Evolutionary conservation across 2,797 vertebrate species (phyloP).

Genomic region (Coregonus ussuriensis): DNA sequence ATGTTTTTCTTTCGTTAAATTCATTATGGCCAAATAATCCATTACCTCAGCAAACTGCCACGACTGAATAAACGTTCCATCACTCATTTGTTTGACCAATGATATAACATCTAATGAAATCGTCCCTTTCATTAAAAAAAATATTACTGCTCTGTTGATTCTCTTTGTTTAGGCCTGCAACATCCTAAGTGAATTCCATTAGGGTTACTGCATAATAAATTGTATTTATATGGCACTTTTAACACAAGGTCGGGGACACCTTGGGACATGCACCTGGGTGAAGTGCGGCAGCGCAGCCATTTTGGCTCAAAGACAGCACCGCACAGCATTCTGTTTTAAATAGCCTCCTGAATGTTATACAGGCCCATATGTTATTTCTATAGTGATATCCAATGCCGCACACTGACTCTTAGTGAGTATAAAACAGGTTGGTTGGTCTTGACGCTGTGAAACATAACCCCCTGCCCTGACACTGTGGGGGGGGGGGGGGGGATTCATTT

Average conservation of each 20-base stretch:
- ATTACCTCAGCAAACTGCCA: slow-evolving; percentile 73
- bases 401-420: background rate
- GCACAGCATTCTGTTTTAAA: background rate
- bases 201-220: slow-evolving; percentile 65
- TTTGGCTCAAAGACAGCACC: slow-evolving; percentile 14
- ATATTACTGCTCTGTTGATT: slow-evolving; percentile 37
- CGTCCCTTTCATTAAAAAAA: slow-evolving; percentile 59
- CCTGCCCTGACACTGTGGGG: background rate
- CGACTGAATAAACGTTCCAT: slow-evolving; percentile 75
- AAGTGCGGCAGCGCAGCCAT: slow-evolving; percentile 16
- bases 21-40: slow-evolving; percentile 61
- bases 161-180: slow-evolving; percentile 38
- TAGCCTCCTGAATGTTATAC: background rate
- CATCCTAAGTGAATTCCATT: slow-evolving; percentile 39
- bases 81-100: slow-evolving; percentile 73
- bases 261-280: slow-evolving; percentile 30
- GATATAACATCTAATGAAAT: slow-evolving; percentile 68
- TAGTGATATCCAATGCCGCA: background rate
- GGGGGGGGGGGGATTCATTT: background rate
- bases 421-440: background rate
- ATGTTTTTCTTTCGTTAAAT: slow-evolving; percentile 65
- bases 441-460: background rate
- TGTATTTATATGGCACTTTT: slow-evolving; percentile 47
- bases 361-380: background rate
- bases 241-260: slow-evolving; percentile 55